A percentile compares a stretch with the other conserved stretches of the same genome.
These are phyloP conservation scores for Petrocephalus sullivani DNA, from an alignment of 2,797 vertebrate genomes.

Conservation along the genomic window DNA sequence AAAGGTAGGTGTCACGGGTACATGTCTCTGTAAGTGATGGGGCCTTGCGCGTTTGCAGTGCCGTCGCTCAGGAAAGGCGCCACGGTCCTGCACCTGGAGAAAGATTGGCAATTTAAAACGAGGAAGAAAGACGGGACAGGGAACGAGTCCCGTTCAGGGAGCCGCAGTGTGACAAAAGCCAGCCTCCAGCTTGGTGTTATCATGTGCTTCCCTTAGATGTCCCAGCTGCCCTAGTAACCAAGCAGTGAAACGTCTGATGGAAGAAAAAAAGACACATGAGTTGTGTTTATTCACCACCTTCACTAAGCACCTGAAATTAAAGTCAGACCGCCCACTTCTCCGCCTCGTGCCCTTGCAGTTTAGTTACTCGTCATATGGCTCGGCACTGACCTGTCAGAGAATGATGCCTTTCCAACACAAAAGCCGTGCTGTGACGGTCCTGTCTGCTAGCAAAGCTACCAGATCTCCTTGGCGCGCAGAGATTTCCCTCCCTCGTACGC, in stretches of 20 bases:
- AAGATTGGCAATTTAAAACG: slow-evolving; percentile 25
- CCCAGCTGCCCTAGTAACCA: not conserved
- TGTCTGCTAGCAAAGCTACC: slow-evolving; percentile 36
- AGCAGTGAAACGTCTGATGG: not conserved
- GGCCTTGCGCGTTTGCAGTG: slow-evolving; percentile 26
- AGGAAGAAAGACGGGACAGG: slow-evolving; percentile 23
- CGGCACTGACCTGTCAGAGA: not conserved
- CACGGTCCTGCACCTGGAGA: slow-evolving; percentile 31
- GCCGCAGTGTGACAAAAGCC: slow-evolving; percentile 26
- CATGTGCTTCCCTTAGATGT: not conserved
- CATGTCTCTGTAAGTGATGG: slow-evolving; percentile 26
- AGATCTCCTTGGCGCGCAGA: slow-evolving; percentile 51
- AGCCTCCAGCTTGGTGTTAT: slow-evolving; percentile 31
- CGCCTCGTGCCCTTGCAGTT: not conserved
- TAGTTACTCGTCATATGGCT: slow-evolving; percentile 21
- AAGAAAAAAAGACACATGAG: not conserved
- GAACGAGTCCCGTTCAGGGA: slow-evolving; percentile 25
- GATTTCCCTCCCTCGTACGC: slow-evolving; percentile 56
- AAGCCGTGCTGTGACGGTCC: slow-evolving; percentile 30
- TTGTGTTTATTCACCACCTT: not conserved
- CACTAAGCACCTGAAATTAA: not conserved
- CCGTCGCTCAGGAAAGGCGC: slow-evolving; percentile 45
- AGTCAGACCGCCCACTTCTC: not conserved
- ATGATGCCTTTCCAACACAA: not conserved
- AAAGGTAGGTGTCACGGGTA: not conserved